These are phyloP conservation scores for Drosophila rufa DNA, from an alignment of 1,140 invertebrate genomes.

Conservation along the genomic window DNA sequence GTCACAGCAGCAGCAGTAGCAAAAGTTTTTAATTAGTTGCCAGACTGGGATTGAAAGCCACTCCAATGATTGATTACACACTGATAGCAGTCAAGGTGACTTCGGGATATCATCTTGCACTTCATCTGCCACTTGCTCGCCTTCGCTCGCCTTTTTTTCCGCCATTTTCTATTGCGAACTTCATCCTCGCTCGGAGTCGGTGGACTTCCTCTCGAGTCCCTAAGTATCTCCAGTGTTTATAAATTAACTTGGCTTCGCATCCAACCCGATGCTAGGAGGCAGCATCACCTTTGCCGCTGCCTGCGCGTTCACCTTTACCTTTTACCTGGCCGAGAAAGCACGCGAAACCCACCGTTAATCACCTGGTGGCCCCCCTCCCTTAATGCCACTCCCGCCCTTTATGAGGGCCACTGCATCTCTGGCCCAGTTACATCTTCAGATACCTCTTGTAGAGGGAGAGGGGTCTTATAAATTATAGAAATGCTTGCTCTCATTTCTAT, in stretches of 20 bases:
- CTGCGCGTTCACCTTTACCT: not conserved
- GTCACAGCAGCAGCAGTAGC: not conserved
- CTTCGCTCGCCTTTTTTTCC: not conserved
- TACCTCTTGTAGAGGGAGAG: no score
- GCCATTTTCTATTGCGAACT: constrained; percentile 17
- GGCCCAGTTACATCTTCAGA: constrained; percentile 20
- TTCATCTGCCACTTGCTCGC: constrained; percentile 32
- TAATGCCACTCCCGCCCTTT: constrained; percentile 13
- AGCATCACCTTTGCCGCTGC: constrained; percentile 30
- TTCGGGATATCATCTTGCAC: constrained; percentile 45
- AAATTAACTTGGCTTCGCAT: constrained; percentile 54
- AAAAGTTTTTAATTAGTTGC: constrained; percentile 74
- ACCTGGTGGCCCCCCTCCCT: constrained; percentile 1
- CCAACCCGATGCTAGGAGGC: constrained; percentile 15
- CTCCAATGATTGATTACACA: constrained; percentile 55
- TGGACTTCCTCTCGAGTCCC: constrained; percentile 19
- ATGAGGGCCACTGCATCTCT: constrained; percentile 14
- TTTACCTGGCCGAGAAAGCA: constrained; percentile 3
- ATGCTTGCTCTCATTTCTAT: no score
- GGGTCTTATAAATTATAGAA: not conserved
- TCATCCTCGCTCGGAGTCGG: constrained; percentile 4
- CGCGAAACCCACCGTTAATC: constrained; percentile 35
- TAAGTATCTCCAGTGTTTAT: constrained; percentile 51
- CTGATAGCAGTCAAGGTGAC: constrained; percentile 46
- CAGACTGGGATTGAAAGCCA: constrained; percentile 23